phyloP scores from a whole-genome alignment of 1,140 invertebrate genomes.

The Pseudachorutes palmiensis region DNA sequence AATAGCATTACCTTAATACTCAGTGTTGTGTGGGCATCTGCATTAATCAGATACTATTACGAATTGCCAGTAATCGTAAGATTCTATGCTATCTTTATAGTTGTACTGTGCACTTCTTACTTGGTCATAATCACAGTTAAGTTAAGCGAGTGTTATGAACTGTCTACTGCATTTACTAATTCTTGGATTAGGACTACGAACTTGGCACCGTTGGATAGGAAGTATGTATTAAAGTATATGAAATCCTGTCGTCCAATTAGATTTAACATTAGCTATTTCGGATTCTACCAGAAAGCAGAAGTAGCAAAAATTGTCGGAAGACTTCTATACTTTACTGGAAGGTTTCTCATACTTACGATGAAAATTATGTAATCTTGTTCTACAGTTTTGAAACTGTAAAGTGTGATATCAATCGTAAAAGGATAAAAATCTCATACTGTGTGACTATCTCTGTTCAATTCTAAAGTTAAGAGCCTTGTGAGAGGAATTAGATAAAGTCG shows the following conservation, averaged over 20 bases:
- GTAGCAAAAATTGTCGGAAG: not conserved
- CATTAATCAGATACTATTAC: not conserved
- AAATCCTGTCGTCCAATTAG: not conserved
- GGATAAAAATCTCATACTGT: no score
- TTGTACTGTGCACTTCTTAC: not conserved
- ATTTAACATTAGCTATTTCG: not conserved
- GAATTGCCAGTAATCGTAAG: not conserved
- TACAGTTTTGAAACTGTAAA: no score
- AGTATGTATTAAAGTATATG: not conserved
- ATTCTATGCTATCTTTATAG: not conserved
- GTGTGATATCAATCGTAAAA: no score
- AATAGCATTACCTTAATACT: not conserved
- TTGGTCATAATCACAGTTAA: not conserved
- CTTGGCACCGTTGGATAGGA: not conserved
- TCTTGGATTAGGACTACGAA: not conserved
- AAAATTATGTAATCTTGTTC: no score
- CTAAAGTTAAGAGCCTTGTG: no score
- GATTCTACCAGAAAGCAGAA: not conserved
- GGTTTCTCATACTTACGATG: not conserved
- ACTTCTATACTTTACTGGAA: not conserved
- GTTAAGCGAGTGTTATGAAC: not conserved
- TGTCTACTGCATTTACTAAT: not conserved
- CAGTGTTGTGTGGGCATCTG: not conserved
- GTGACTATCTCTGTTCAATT: no score
- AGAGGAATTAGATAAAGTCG: no score